Evolutionary conservation across 2,113 vertebrate species (phyloP), one percentile per base, ranked within the genome.

Genomic region (Phyllostomus discolor): DNA sequence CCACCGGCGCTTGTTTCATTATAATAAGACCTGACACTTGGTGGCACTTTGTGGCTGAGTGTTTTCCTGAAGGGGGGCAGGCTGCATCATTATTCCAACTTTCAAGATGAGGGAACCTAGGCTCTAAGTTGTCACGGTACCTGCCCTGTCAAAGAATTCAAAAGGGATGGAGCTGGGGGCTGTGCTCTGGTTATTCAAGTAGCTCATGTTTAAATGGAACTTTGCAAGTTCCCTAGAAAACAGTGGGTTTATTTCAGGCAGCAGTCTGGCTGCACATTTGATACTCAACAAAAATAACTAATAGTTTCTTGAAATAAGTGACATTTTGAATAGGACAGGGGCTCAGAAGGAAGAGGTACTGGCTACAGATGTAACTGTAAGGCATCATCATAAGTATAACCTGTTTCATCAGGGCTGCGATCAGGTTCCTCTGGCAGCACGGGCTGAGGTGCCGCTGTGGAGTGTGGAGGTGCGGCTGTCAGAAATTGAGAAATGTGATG

Each of bases 291-390:
- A 28, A 85, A 91, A 87, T 46, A 93, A 35, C 91, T 46, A 75
- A 64, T 33, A 7, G 69, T 91, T 93, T 88, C 92, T 93, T 0
- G 14, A 73, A 87, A 89, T 91, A 66, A 59, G 93, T 80, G 78
- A 16, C 31, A 1, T 95, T 97, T 91, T 94, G 79, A 92, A 76
- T 11, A 84, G 83, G 93, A 94, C 91, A 90, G 85, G 62, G 54
- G 75, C 83, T 73, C 48, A 4, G 22, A 12, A 88, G 79, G 93
- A 96, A 96, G 91, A 87, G 35, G 72, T 69, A 62, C 46, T 38
- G 43, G 85, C 41, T 57, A 24, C 12, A 62, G 89, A 97, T 93
- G 70, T 88, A 88, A 81, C 76, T 85, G 41, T 80, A 86, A 93
- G 93, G 54, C 64, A 66, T 87, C 95, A 84, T 89, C 86, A 81